Evolutionary conservation across 2,113 vertebrate genomes (phyloP), one percentile per base, ranked within the genome.

Genomic region (Galeopterus variegatus): DNA sequence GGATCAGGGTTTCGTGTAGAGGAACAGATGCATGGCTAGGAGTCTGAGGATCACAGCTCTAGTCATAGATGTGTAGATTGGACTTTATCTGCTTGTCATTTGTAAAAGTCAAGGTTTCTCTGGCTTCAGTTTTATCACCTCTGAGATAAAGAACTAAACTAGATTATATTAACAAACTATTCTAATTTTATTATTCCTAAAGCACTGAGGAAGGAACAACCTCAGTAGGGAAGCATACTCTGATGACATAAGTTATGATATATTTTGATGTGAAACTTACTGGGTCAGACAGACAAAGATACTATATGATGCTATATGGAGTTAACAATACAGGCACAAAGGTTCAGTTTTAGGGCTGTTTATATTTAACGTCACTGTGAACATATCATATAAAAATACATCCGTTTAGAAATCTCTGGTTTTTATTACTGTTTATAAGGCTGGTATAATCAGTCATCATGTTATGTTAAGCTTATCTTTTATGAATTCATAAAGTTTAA

Each of bases 1-100:
- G 31, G 11, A 23, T 14, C 11, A 56, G 3, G 28, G 4, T 33
- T 19, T 26, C 4, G 5, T 36, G 21, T 41, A 26, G 7, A 62
- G 17, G 10, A 48, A 18, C 24, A 15, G 33, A 4, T 69, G 13
- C 4, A 5, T 48, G 2, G 3, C 7, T 52, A 7, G 5, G 12
- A 17, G 28, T 31, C 4, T 17, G 11, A 41, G 12, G n/a, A 73
- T 81, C 13, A 41, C 6, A 21, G 24, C 0, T 36, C 4, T 21
- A n/a, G 72, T 26, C 8, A 1, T 2, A 28, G 15, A 33, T 18
- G 2, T 15, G 1, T 33, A 77, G 58, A 36, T 36, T 58, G 1
- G 1, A 36, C 3, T 50, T 87, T 64, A 48, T 36, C n/a, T n/a
- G 14, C 18, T 21, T 10, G 18, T 17, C 6, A 24, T 23, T 45